These are phyloP conservation scores for Ellobium chinense DNA, from an alignment of 2,888 invertebrate genomes.

Conservation along the genomic window DNA sequence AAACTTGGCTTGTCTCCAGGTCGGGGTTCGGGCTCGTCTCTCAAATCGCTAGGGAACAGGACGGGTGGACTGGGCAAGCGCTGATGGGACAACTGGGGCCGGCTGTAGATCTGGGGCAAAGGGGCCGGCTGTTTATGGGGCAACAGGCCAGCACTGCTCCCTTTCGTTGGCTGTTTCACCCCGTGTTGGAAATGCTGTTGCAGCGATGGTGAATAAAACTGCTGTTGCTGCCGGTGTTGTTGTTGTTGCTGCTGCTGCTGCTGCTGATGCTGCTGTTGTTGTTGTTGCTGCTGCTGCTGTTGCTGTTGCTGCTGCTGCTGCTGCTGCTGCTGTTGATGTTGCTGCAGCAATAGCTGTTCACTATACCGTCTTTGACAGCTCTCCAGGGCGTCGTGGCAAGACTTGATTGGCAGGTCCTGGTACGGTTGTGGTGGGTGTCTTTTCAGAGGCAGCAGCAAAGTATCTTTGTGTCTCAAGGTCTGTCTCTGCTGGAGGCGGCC, in stretches of 20 bases:
- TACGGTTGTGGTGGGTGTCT: not conserved
- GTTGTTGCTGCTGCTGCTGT: not conserved
- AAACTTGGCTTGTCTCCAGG: slow-evolving; percentile 32
- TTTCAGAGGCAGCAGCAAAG: not conserved
- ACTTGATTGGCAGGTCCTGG: not conserved
- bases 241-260: not conserved
- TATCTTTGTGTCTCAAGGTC: not conserved
- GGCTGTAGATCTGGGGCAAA: not conserved
- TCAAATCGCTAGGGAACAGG: slow-evolving; percentile 49
- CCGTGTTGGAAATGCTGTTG: not conserved
- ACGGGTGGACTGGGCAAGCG: slow-evolving; percentile 42
- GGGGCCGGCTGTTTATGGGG: not conserved
- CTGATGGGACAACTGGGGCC: slow-evolving; percentile 5
- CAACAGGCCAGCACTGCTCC: too few species aligned
- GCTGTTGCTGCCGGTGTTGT: slow-evolving; percentile 5
- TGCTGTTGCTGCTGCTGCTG: not conserved
- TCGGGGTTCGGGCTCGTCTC: slow-evolving; percentile 41
- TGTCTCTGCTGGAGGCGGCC: slow-evolving; percentile 30
- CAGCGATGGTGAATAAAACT: not conserved
- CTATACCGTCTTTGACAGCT: slow-evolving; percentile 12
- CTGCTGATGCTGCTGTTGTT: slow-evolving; percentile 16
- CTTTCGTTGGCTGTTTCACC: not conserved
- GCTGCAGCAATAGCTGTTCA: slow-evolving; percentile 5
- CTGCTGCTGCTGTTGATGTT: not conserved
- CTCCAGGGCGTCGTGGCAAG: slow-evolving; percentile 23